Evolutionary conservation across 2,797 vertebrate species (phyloP), one percentile per base, ranked within the genome.

Genomic region (Scolopax bukidnonensis): DNA sequence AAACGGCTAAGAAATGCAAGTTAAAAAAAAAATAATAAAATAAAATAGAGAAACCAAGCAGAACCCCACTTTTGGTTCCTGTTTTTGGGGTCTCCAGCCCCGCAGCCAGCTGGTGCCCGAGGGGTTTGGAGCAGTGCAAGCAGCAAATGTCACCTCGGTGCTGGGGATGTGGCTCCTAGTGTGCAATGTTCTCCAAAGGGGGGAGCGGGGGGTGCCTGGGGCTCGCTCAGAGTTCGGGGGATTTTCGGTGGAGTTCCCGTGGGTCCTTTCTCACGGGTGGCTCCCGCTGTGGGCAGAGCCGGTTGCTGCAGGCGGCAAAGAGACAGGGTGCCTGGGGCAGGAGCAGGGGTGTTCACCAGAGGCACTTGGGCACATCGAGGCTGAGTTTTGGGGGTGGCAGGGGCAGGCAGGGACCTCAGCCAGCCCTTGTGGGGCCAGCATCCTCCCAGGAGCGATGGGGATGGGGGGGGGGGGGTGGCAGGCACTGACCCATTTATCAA

Each of bases 401-500:
- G 64, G 36, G 16, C 5, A 6, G 63, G 64, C n/a, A 51, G 47
- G 54, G 51, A 33, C 36, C 5, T 38, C 3, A 12, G 41, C 9
- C 38, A 4, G 32, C 4, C 13, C 38, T n/a, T 4, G 0, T 3
- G 47, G n/a, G 47, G 21, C 0, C 4, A 90, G 70, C 84, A 40
- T 45, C 69, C 56, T 40, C 59, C 67, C 2, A 1, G 43, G 89
- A 0, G 6, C 0, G 0, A 41, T 41, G 6, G 8, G 75, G 3
- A 11, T 7, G 41, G 21, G 54, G 69, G 27, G 41, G 21, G 54
- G 69, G 27, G 27, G 38, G 12, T 16, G 4, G 9, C 6, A 5
- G 81, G 86, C 69, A 25, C 61, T n/a, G 84, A 60, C 92, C 90
- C 90, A 82, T 56, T 95, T 95, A 74, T 96, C 95, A 95, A 96